A percentile compares a stretch with the other conserved stretches of the same genome.
Conservation (phyloP, 2,113 vertebrate species). For the Chloebia gouldiae region DNA sequence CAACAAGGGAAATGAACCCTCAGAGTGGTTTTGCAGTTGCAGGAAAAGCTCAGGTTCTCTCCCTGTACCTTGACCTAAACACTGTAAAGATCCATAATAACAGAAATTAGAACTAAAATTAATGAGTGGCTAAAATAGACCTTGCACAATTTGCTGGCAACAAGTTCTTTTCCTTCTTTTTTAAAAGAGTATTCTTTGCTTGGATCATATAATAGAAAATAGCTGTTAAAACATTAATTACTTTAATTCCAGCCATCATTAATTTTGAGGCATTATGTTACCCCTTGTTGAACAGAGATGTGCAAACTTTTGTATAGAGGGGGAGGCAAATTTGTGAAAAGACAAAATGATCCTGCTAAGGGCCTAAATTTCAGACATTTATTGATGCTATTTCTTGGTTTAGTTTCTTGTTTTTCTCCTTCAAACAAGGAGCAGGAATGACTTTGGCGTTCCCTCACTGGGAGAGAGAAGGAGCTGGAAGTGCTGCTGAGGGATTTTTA, state of each 20-base stretch:
- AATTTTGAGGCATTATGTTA: not conserved
- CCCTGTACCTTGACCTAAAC: not conserved
- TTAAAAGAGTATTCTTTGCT: not conserved
- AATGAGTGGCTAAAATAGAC: not conserved
- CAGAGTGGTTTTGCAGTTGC: not conserved
- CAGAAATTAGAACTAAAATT: not conserved
- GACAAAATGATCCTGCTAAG: not conserved
- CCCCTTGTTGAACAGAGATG: not conserved
- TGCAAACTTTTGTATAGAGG: not conserved
- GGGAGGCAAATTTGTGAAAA: not conserved
- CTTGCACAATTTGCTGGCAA: not conserved
- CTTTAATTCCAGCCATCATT: not conserved
- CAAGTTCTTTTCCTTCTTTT: not conserved
- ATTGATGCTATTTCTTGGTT: not conserved
- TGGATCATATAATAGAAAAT: not conserved
- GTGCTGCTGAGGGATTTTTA: not conserved
- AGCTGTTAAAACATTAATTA: not conserved
- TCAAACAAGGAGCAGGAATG: not conserved
- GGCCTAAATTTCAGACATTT: not conserved
- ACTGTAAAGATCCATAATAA: rapidly evolving
- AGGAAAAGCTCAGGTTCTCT: not conserved
- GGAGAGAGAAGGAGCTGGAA: not conserved
- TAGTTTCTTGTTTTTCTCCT: not conserved
- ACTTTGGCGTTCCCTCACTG: not conserved
- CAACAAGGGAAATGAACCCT: not conserved